phyloP scores from a whole-genome alignment of 2,888 invertebrate species.

The Dysmachus trigonus region DNA sequence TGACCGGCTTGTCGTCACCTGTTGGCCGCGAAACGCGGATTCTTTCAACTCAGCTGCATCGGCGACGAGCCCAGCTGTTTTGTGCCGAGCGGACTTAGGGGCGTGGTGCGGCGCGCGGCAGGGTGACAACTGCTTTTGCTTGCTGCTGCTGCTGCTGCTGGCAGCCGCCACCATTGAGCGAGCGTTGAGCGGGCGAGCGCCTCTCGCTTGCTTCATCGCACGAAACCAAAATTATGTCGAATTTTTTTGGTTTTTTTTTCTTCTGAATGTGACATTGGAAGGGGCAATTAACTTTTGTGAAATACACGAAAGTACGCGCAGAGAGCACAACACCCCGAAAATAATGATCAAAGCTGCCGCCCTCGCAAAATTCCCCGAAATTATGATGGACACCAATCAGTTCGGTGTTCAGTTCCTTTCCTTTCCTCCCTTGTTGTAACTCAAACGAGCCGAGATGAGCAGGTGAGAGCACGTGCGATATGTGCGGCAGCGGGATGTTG shows the following conservation, averaged over 20 bases:
- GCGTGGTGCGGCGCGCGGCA: neutral
- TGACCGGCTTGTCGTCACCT: neutral
- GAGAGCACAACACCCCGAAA: neutral
- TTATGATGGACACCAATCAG: neutral
- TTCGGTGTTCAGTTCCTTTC: too few species aligned
- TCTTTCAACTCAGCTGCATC: neutral
- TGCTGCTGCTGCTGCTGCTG: neutral
- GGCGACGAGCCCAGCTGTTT: neutral
- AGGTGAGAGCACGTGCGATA: neutral
- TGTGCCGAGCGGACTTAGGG: neutral
- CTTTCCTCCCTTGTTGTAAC: neutral
- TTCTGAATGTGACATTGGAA: conserved; percentile 19
- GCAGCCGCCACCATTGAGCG: neutral
- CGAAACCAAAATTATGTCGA: neutral
- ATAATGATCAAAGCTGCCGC: neutral
- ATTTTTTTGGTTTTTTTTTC: too few species aligned
- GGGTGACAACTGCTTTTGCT: too few species aligned
- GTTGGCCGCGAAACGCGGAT: neutral
- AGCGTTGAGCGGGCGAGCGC: too few species aligned
- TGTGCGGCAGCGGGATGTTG: neutral
- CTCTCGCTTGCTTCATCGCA: neutral
- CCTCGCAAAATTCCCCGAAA: neutral
- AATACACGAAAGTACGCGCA: neutral
- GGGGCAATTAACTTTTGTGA: conserved; percentile 19
- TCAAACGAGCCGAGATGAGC: neutral